Evolutionary conservation across 2,888 invertebrate genomes (phyloP), one percentile per base, ranked within the genome.

Genomic region (Stegophylla sp.): DNA sequence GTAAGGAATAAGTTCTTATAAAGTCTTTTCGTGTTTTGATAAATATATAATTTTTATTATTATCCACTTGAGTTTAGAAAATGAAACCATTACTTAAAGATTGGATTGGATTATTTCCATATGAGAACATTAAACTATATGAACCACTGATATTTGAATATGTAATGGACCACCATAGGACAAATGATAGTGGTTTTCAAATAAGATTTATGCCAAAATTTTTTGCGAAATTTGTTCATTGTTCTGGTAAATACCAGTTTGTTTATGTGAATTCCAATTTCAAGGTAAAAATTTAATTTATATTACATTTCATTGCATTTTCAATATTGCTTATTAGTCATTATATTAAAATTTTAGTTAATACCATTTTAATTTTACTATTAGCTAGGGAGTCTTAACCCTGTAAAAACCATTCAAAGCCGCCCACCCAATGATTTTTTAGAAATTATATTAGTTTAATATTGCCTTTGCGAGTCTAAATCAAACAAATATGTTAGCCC

Each of bases 71-170:
- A 59, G 17, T 69, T 61, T 69, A 79, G 79, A 79, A 51, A 71
- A 71, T 41, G 1, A 79, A 48, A 41, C 79, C 79, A 23, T 69
- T 71, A 1, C 79, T 77, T 26, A 77, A 48, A 79, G 79, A 79
- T 71, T 79, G 79, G 79, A 69, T 79, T 23, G 79, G 79, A 79
- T 61, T 79, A 23, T 79, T 71, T 4, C 71, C 61, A 5, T 69
- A 34, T 12, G 61, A 71, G 3, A 48, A 79, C 20, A 15, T 79
- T 7, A 67, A 69, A 79, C n/a, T 79, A 12, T 53, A 69, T 15
- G 79, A 79, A 61, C 79, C 79, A 10, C 23, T 79, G 9, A 79
- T 79, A n/a, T 79, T 79, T 51, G 79, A 79, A 79, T 79, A 79
- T 23, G 79, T 79, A 13, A 71, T 61, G 61, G 79, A 79, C 17